Conservation (phyloP, 2,797 vertebrate genomes). For the Channallabes apus region DNA sequence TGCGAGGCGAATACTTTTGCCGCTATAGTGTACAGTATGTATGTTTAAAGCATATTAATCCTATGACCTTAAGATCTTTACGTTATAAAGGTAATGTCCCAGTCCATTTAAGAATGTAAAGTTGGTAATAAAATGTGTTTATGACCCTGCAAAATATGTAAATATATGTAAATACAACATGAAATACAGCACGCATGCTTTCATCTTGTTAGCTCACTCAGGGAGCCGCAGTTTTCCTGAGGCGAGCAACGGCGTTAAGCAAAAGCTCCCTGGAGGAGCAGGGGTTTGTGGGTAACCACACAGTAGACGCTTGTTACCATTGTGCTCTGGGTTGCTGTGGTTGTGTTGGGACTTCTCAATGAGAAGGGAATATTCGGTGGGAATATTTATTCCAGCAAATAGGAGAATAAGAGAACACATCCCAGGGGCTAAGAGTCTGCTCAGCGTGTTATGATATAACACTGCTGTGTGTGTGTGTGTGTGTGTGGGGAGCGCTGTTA, state of each 20-base stretch:
- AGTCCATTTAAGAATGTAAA: background rate
- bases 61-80: background rate
- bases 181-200: conserved; percentile 32
- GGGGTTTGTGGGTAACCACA: conserved; percentile 43
- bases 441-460: conserved; percentile 2
- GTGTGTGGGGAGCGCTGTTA: conserved; percentile 17
- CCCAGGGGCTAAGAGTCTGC: conserved; percentile 12
- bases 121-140: background rate
- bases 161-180: background rate
- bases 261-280: conserved; percentile 50
- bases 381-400: conserved; percentile 18
- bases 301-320: conserved; percentile 35
- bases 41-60: background rate
- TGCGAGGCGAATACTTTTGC: too few species aligned
- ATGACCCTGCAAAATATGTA: background rate
- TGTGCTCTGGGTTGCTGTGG: conserved; percentile 20
- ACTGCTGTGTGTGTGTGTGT: conserved; percentile 1
- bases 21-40: too few species aligned
- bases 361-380: conserved; percentile 23
- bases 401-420: conserved; percentile 20
- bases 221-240: conserved; percentile 72
- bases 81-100: background rate
- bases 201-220: conserved; percentile 72
- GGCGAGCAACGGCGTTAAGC: conserved; percentile 70
- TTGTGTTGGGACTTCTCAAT: conserved; percentile 15